phyloP scores from a whole-genome alignment of 2,888 invertebrate species.

The Pammene fasciana region DNA sequence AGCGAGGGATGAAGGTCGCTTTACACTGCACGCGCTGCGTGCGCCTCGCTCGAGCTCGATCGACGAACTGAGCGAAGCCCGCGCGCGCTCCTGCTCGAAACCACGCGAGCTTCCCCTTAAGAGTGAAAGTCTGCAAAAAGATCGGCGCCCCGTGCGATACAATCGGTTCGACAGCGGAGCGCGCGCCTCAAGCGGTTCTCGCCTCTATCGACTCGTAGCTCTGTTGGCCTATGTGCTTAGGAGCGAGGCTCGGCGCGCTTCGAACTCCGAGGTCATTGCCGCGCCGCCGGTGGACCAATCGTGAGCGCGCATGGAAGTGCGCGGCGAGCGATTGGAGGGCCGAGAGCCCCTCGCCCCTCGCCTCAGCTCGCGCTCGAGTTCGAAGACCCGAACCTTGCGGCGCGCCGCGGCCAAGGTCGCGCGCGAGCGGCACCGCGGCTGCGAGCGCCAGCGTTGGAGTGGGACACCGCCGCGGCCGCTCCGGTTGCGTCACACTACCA shows the following conservation, averaged over 20 bases:
- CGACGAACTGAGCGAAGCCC: constrained; percentile 80
- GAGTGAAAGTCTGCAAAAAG: constrained; percentile 85
- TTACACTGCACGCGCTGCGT: constrained; percentile 73
- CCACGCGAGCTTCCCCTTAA: constrained; percentile 76
- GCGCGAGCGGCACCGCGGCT: constrained; percentile 78
- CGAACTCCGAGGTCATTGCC: constrained; percentile 93
- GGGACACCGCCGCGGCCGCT: constrained; percentile 68
- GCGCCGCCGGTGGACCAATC: constrained; percentile 83
- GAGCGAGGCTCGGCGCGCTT: constrained; percentile 89
- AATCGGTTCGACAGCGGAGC: constrained; percentile 72
- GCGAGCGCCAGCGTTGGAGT: constrained; percentile 64
- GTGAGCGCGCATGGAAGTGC: constrained; percentile 75
- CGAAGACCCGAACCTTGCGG: constrained; percentile 94
- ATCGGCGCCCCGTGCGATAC: constrained; percentile 80
- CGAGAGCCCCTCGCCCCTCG: constrained; percentile 65
- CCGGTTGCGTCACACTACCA: constrained; percentile 81
- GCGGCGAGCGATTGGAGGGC: constrained; percentile 77
- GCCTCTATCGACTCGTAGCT: constrained; percentile 78
- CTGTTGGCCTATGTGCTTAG: constrained; percentile 79
- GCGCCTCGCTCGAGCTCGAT: constrained; percentile 82
- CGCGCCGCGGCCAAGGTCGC: constrained; percentile 92
- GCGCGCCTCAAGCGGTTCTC: constrained; percentile 73
- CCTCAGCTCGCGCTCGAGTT: constrained; percentile 81
- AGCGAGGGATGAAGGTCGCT: constrained; percentile 80
- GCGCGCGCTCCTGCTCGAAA: constrained; percentile 74